Percentiles rank a stretch among this genome's conserved stretches.
Conservation (phyloP, 2,113 vertebrate genomes). For the Seriola rivoliana region DNA sequence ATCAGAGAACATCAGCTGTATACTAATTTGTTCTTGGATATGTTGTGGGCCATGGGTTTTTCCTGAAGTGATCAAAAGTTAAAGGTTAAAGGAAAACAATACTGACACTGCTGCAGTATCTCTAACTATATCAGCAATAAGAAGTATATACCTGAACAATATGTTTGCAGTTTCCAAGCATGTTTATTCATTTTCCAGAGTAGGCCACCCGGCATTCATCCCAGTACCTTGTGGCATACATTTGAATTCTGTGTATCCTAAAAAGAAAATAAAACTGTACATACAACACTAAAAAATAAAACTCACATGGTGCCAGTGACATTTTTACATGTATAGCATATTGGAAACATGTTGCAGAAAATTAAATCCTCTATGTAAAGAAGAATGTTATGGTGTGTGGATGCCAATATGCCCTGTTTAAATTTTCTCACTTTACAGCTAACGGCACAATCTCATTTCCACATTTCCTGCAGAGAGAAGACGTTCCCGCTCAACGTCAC, state of each 20-base stretch:
- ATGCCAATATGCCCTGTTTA: background rate
- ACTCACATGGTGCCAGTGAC: background rate
- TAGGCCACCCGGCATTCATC: background rate
- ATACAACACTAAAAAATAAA: background rate
- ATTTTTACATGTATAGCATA: background rate
- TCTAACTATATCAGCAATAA: background rate
- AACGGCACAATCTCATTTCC: background rate
- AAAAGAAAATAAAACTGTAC: background rate
- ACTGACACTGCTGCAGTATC: background rate
- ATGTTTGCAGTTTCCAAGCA: background rate
- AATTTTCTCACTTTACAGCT: background rate
- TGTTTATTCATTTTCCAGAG: background rate
- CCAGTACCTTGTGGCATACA: background rate
- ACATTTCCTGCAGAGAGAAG: slow-evolving; percentile 86
- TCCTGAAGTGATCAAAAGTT: background rate
- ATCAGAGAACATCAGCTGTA: background rate
- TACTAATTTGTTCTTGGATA: background rate
- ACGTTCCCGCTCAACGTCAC: slow-evolving; percentile 91
- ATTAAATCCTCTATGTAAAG: background rate
- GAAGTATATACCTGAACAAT: background rate
- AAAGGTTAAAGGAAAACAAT: background rate
- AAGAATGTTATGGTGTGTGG: background rate
- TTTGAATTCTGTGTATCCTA: background rate
- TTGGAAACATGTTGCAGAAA: background rate
- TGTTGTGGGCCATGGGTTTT: no score